Percentiles rank a stretch among this genome's conserved stretches.
Evolutionary conservation across 2,888 invertebrate species (phyloP).

Genomic region (Lepidochitona cinerea): DNA sequence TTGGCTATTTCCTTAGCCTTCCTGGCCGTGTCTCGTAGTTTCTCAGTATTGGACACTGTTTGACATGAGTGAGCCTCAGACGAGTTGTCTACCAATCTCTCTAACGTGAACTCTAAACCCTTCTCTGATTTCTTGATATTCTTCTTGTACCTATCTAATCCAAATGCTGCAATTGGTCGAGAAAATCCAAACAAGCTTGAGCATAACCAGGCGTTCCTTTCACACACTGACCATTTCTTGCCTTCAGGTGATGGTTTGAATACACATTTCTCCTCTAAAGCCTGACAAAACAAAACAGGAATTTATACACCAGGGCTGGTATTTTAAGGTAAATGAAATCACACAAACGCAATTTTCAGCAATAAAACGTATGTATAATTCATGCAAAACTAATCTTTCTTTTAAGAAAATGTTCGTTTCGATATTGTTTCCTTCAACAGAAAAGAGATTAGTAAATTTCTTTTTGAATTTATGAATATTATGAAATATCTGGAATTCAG

Average conservation of each 20-base stretch:
- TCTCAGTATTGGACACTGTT: constrained; percentile 68
- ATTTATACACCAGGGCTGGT: not conserved
- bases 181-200: constrained; percentile 91
- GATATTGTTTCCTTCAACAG: no score
- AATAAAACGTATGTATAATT: no score
- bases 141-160: constrained; percentile 89
- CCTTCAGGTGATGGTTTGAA: constrained; percentile 82
- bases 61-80: constrained; percentile 21
- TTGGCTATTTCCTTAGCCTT: constrained; percentile 86
- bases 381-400: no score
- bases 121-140: constrained; percentile 86
- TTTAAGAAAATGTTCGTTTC: no score
- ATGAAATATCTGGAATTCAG: no score
- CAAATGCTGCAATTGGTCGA: constrained; percentile 89
- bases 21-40: constrained; percentile 85
- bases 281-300: constrained; percentile 76
- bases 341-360: no score
- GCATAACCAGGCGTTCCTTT: constrained; percentile 89
- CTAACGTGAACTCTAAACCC: constrained; percentile 88
- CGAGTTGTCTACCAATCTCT: constrained; percentile 43
- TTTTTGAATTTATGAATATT: no score
- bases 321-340: no score
- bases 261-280: constrained; percentile 89
- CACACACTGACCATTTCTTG: constrained; percentile 82
- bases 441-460: no score